Percentiles rank a stretch among this genome's conserved stretches.
Conservation (phyloP, 30 jellyfish, hydroid and myxozoan species). For the Nemopilema nomurai region DNA sequence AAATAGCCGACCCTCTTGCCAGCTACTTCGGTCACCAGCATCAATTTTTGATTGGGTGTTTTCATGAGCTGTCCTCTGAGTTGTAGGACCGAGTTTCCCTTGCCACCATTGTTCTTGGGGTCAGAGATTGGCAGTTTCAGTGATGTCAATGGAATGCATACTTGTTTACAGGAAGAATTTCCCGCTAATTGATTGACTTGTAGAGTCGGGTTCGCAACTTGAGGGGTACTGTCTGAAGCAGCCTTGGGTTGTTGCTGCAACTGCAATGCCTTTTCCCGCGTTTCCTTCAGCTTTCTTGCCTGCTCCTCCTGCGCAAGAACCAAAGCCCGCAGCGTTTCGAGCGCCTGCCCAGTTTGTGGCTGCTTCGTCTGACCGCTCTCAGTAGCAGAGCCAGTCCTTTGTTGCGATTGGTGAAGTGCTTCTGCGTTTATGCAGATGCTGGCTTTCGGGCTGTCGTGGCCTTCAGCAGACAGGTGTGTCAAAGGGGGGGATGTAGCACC, state of each 20-base stretch:
- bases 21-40: constrained; percentile 96
- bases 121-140: constrained; percentile 45
- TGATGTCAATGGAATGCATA: constrained; percentile 11
- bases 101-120: constrained; percentile 40
- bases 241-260: constrained; percentile 28
- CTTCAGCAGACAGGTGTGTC: background rate
- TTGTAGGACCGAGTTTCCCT: constrained; percentile 42
- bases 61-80: constrained; percentile 89
- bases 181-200: background rate
- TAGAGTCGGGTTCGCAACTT: background rate
- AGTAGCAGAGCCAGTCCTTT: background rate
- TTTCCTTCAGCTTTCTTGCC: constrained; percentile 51
- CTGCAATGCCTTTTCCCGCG: constrained; percentile 50
- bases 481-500: background rate
- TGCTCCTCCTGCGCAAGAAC: constrained; percentile 74
- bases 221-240: background rate
- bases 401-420: background rate
- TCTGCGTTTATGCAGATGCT: background rate
- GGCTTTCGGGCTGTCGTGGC: constrained; percentile 31
- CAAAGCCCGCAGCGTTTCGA: constrained; percentile 59
- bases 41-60: constrained; percentile 90
- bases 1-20: constrained; percentile 95
- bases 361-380: background rate
- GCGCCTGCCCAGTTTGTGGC: constrained; percentile 61
- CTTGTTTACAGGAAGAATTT: background rate